phyloP scores from a whole-genome alignment of 2,888 invertebrate genomes.

The Frankliniella fusca region DNA sequence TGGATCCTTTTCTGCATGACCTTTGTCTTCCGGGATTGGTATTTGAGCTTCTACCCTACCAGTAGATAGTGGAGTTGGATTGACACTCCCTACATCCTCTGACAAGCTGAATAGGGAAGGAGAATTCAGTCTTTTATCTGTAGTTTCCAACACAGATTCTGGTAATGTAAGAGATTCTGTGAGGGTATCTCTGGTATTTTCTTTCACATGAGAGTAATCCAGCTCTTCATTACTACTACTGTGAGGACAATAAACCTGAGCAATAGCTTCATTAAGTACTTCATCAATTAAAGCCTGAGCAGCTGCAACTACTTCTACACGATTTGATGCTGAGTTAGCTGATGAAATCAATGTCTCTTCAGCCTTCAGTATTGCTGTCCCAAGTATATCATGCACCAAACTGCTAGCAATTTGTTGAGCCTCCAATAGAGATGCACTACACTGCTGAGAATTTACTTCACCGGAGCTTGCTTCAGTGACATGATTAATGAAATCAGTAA shows the following conservation, averaged over 20 bases:
- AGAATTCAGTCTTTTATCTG: no score
- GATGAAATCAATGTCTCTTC: conserved; percentile 5
- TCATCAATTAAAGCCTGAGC: neutral
- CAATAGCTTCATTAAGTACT: neutral
- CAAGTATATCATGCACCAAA: neutral
- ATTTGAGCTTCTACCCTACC: no score
- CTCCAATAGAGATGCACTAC: neutral
- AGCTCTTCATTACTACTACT: no score
- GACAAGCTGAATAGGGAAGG: no score
- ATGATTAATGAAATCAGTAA: neutral
- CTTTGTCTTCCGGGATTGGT: no score
- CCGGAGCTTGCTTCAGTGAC: neutral
- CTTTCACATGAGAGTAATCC: no score
- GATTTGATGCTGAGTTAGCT: neutral
- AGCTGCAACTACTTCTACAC: neutral
- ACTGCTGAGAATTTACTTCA: neutral
- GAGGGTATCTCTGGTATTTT: no score
- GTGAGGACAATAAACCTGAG: neutral
- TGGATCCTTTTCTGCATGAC: no score
- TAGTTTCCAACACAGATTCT: no score
- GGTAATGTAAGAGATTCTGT: no score
- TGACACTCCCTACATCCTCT: no score
- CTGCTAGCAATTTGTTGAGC: neutral
- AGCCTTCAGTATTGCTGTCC: neutral
- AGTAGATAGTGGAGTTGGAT: no score